These are phyloP conservation scores for Azemiops feae DNA, from an alignment of 2,113 vertebrate genomes.

Conservation along the genomic window DNA sequence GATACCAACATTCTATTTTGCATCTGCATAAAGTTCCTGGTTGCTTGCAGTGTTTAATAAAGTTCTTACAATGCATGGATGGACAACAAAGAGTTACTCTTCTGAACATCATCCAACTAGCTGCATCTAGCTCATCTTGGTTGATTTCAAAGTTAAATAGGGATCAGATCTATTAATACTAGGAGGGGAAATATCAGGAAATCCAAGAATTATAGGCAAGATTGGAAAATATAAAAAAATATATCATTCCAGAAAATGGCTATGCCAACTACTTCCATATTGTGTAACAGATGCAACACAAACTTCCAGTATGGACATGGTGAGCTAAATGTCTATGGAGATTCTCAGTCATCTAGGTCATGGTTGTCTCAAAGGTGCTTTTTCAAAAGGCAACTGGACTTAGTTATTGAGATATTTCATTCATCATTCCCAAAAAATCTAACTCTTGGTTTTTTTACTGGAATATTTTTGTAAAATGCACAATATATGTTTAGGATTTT, in stretches of 20 bases:
- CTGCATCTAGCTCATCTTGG: not conserved
- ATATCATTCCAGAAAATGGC: not conserved
- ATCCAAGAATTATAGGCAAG: not conserved
- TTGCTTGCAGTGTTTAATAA: too few relatives aligned
- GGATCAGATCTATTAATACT: not conserved
- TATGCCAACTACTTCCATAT: not conserved
- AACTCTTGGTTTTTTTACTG: not conserved
- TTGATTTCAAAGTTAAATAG: not conserved
- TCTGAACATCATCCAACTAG: constrained; percentile 5
- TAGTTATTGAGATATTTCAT: not conserved
- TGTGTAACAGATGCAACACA: not conserved
- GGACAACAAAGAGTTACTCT: not conserved
- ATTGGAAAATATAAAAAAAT: not conserved
- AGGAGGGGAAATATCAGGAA: not conserved
- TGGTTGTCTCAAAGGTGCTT: too few relatives aligned
- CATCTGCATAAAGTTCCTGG: not conserved
- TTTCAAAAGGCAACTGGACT: too few relatives aligned
- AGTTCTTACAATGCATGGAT: not conserved
- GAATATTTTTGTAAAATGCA: not conserved
- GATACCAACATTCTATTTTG: not conserved
- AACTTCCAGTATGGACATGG: not conserved
- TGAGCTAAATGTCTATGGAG: not conserved
- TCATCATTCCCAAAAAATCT: not conserved
- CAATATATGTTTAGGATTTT: constrained; percentile 6
- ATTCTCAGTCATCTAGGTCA: too few relatives aligned